phyloP scores from a whole-genome alignment of 1,140 invertebrate genomes.

The Drosophila fuyamai region DNA sequence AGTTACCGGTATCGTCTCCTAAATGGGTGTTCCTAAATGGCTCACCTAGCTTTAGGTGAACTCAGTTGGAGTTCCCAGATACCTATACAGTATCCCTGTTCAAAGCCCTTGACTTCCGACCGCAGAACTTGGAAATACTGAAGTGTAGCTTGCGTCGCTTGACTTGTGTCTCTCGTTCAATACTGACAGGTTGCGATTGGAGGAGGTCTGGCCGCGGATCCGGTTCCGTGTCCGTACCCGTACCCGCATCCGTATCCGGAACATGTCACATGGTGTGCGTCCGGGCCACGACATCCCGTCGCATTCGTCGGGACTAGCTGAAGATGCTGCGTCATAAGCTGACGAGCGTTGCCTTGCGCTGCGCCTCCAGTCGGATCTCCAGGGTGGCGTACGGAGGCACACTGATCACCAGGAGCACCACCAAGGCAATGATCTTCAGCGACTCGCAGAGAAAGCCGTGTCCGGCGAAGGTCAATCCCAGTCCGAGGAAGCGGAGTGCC shows the following conservation, averaged over 20 bases:
- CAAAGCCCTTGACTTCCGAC: background rate
- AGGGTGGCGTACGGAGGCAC: constrained; percentile 84
- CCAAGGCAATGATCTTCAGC: constrained; percentile 80
- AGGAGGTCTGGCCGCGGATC: constrained; percentile 17
- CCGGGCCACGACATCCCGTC: constrained; percentile 67
- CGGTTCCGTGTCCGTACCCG: constrained; percentile 11
- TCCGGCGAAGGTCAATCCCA: constrained; percentile 79
- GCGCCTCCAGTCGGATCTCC: constrained; percentile 83
- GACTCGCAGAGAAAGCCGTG: constrained; percentile 83
- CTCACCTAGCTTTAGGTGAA: too few relatives aligned
- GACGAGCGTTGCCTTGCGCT: constrained; percentile 80
- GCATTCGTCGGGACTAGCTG: constrained; percentile 75
- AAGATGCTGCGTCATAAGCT: constrained; percentile 84
- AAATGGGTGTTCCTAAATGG: too few relatives aligned
- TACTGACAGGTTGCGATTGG: constrained; percentile 30
- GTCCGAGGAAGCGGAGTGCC: constrained; percentile 71
- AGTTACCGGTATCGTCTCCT: too few relatives aligned
- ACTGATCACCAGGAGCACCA: constrained; percentile 83
- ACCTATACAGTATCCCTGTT: background rate
- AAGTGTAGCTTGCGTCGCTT: constrained; percentile 19
- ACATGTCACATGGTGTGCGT: constrained; percentile 78
- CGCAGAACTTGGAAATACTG: constrained; percentile 21
- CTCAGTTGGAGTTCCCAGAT: background rate
- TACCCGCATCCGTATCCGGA: constrained; percentile 1
- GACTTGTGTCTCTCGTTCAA: constrained; percentile 41